These are phyloP conservation scores for Gallinago jamesoni DNA, from an alignment of 2,113 vertebrate species.

Conservation along the genomic window DNA sequence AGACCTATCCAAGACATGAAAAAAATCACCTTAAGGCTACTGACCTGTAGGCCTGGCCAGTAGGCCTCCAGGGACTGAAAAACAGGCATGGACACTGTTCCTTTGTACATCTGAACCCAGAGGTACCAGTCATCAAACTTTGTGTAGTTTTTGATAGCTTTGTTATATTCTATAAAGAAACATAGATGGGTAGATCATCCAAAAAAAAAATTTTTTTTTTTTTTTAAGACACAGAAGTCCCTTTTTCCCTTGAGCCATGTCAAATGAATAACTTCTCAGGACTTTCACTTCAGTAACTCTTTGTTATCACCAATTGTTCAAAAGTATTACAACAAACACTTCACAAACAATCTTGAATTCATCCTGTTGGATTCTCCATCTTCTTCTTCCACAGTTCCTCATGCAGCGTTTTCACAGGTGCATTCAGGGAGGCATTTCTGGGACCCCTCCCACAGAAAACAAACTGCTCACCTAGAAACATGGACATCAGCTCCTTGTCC, in stretches of 20 bases:
- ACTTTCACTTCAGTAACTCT: not conserved
- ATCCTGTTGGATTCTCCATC: not conserved
- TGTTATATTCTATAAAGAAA: slow-evolving; percentile 85
- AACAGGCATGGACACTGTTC: slow-evolving; percentile 96
- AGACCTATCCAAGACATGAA: not conserved
- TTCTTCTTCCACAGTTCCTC: not conserved
- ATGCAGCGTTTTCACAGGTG: not conserved
- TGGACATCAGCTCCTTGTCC: slow-evolving; percentile 89
- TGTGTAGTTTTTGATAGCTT: slow-evolving; percentile 94
- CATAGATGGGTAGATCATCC: not conserved
- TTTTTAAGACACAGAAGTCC: not conserved
- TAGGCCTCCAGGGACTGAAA: slow-evolving; percentile 98
- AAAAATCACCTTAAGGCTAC: not conserved
- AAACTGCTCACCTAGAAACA: slow-evolving; percentile 87
- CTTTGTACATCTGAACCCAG: slow-evolving; percentile 99
- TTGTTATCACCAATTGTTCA: not conserved
- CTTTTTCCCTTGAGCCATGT: not conserved
- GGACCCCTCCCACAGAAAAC: not conserved
- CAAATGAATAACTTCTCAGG: not conserved
- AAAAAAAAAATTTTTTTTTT: not conserved
- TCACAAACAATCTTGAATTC: not conserved
- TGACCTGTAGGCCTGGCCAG: slow-evolving; percentile 96
- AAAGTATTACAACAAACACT: not conserved
- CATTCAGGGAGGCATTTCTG: not conserved
- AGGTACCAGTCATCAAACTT: slow-evolving; percentile 99